A percentile compares a stretch with the other conserved stretches of the same genome.
These are phyloP conservation scores for Limulus polyphemus DNA, from an alignment of 2,888 invertebrate genomes.

Conservation along the genomic window DNA sequence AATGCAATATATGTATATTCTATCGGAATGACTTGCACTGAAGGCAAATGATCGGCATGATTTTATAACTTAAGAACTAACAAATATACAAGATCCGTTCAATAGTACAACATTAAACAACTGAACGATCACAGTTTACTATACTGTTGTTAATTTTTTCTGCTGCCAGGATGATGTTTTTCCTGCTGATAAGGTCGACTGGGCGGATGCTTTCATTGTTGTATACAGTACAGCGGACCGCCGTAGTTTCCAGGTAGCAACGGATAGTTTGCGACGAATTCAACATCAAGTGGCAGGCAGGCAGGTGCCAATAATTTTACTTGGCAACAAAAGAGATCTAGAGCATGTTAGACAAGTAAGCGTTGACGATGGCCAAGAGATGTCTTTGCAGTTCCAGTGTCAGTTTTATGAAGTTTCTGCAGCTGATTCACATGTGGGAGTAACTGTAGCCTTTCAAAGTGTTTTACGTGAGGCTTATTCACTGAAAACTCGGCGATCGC, in stretches of 20 bases:
- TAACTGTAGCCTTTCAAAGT: slow-evolving; percentile 9
- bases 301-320: slow-evolving; percentile 3
- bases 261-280: slow-evolving; percentile 14
- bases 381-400: slow-evolving; percentile 33
- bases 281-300: not conserved
- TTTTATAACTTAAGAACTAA: no score
- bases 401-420: slow-evolving; percentile 20
- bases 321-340: slow-evolving; percentile 19
- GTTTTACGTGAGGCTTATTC: slow-evolving; percentile 7
- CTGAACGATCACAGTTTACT: no score
- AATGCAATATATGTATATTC: no score
- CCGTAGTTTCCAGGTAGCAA: slow-evolving; percentile 46
- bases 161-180: slow-evolving; percentile 15
- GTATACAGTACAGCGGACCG: slow-evolving; percentile 67
- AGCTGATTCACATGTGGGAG: slow-evolving; percentile 11
- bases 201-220: slow-evolving; percentile 70
- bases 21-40: no score
- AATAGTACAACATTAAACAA: no score
- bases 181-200: slow-evolving; percentile 52
- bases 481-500: not conserved
- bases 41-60: no score
- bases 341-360: slow-evolving; percentile 60
- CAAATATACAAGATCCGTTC: no score
- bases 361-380: slow-evolving; percentile 11
- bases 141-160: not conserved